Conservation (phyloP, 2,888 invertebrate species). For the Microplitis manilae region DNA sequence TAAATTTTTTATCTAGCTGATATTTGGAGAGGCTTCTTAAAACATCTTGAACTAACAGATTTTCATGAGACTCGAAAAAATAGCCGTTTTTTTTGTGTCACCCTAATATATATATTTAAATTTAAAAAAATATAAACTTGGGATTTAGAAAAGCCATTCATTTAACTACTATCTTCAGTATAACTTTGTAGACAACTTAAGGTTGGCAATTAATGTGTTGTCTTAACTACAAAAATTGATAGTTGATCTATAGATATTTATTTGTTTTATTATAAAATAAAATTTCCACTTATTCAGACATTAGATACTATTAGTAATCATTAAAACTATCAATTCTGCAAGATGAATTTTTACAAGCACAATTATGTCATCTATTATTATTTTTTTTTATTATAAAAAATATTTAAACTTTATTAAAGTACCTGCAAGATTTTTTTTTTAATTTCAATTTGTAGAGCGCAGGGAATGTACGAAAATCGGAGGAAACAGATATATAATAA, state of each 20-base stretch:
- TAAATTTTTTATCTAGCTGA: too few relatives aligned
- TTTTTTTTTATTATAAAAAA: background rate
- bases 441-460: background rate
- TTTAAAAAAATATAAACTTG: background rate
- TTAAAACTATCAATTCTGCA: too few relatives aligned
- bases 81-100: too few relatives aligned
- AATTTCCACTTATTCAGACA: background rate
- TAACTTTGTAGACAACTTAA: background rate
- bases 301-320: too few relatives aligned
- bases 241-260: background rate
- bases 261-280: background rate
- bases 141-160: background rate
- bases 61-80: too few relatives aligned
- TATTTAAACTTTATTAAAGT: slow-evolving; percentile 10
- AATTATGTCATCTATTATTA: background rate
- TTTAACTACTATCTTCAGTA: background rate
- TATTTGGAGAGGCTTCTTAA: too few relatives aligned
- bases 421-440: background rate
- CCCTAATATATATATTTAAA: background rate
- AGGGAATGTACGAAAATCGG: background rate
- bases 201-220: background rate
- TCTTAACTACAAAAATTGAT: background rate
- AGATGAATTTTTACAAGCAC: too few relatives aligned
- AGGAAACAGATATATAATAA: background rate
- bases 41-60: too few relatives aligned